phyloP scores from a whole-genome alignment of 2,113 vertebrate species.

The Paradisaea rubra region DNA sequence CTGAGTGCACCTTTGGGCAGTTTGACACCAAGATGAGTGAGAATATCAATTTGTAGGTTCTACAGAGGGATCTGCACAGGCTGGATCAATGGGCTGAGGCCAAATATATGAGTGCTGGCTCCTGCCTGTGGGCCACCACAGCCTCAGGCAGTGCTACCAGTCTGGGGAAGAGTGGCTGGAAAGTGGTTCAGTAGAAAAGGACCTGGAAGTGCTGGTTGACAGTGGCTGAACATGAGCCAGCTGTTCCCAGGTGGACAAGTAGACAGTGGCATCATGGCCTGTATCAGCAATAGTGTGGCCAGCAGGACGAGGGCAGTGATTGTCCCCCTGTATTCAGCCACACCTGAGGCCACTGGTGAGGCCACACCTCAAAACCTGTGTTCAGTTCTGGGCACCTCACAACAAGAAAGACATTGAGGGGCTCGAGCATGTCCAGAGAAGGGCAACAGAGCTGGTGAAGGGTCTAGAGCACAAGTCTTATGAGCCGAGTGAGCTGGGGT shows the following conservation, averaged over 20 bases:
- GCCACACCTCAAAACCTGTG: rapidly evolving
- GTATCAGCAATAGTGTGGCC: not conserved
- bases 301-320: not conserved
- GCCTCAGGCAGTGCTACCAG: not conserved
- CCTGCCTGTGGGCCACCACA: not conserved
- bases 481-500: rapidly evolving
- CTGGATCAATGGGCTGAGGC: rapidly evolving
- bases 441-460: rapidly evolving
- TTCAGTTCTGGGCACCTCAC: not conserved
- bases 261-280: rapidly evolving
- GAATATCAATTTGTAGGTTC: not conserved
- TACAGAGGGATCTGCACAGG: no score
- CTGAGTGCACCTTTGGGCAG: not conserved
- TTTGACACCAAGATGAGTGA: not conserved
- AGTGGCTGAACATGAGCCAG: not conserved
- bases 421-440: rapidly evolving
- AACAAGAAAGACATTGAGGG: not conserved
- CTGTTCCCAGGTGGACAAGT: not conserved
- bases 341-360: not conserved
- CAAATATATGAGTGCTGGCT: rapidly evolving
- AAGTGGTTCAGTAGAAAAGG: rapidly evolving
- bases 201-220: rapidly evolving
- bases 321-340: rapidly evolving
- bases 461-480: not conserved
- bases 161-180: not conserved